These are phyloP conservation scores for Eulemur rufifrons DNA, from an alignment of 2,113 vertebrate genomes.

Conservation along the genomic window DNA sequence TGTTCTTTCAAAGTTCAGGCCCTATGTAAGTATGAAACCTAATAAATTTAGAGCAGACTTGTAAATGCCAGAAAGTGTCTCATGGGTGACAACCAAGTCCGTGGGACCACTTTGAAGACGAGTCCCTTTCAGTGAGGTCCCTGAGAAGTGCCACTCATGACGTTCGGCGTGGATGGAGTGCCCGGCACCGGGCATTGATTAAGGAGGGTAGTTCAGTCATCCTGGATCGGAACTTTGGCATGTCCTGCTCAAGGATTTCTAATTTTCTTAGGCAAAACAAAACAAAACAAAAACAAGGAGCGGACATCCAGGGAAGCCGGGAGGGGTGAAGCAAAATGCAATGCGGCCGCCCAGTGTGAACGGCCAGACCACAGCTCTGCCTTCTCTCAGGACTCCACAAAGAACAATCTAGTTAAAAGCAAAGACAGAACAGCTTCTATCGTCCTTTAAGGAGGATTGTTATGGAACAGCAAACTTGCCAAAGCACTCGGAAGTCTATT, in stretches of 20 bases:
- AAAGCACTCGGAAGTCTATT: neutral
- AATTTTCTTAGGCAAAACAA: constrained; percentile 1
- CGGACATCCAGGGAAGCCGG: neutral
- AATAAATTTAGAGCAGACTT: neutral
- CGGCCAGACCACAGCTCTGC: neutral
- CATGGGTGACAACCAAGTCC: neutral
- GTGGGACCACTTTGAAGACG: neutral
- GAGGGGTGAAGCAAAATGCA: neutral
- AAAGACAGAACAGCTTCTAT: neutral
- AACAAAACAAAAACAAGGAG: neutral
- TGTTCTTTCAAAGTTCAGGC: neutral
- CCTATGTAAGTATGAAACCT: neutral
- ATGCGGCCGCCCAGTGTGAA: fast-evolving
- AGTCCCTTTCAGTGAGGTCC: neutral
- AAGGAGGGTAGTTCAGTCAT: neutral
- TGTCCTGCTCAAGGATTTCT: neutral
- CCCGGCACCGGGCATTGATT: neutral
- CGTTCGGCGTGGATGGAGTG: neutral
- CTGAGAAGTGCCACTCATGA: neutral
- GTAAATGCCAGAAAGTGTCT: neutral
- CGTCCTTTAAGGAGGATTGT: neutral
- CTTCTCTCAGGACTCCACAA: neutral
- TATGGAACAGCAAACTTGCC: neutral
- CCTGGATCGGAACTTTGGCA: neutral
- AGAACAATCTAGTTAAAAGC: neutral